phyloP scores from a whole-genome alignment of 1,140 invertebrate genomes.

The Limonius californicus region DNA sequence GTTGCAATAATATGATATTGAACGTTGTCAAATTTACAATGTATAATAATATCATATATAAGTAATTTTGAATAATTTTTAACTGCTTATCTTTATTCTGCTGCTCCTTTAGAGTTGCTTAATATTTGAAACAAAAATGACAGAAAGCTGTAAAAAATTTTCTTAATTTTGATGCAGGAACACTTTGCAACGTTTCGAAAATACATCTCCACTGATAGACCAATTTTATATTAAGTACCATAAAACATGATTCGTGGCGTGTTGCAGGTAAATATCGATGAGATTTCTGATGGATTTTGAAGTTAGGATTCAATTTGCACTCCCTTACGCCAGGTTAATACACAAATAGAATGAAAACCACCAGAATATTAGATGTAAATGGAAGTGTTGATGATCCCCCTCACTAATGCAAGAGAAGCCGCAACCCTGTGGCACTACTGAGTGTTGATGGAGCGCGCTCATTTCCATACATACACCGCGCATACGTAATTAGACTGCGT shows the following conservation, averaged over 20 bases:
- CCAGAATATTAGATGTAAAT: slow-evolving; percentile 20
- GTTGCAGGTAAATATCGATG: neutral
- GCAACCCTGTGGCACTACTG: slow-evolving; percentile 8
- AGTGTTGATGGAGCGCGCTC: slow-evolving; percentile 14
- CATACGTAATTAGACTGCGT: slow-evolving; percentile 19
- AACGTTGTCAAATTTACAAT: too few species aligned
- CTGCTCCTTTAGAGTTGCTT: too few species aligned
- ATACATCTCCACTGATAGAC: too few species aligned
- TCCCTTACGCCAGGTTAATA: slow-evolving; percentile 9
- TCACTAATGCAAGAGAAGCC: slow-evolving; percentile 17
- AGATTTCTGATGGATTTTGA: slow-evolving; percentile 10
- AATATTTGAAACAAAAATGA: too few species aligned
- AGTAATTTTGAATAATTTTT: too few species aligned
- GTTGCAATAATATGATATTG: too few species aligned
- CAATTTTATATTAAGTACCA: too few species aligned
- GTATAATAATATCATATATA: too few species aligned
- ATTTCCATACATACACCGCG: slow-evolving; percentile 17
- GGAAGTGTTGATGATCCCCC: slow-evolving; percentile 18
- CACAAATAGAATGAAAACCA: slow-evolving; percentile 13
- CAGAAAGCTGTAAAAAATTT: too few species aligned
- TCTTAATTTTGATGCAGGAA: too few species aligned
- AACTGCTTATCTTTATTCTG: too few species aligned
- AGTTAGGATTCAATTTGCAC: slow-evolving; percentile 11
- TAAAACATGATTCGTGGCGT: neutral
- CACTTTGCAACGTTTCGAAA: too few species aligned